A percentile compares a stretch with the other conserved stretches of the same genome.
These are phyloP conservation scores for Tuberolachnus salignus DNA, from an alignment of 2,888 invertebrate genomes.

Conservation along the genomic window DNA sequence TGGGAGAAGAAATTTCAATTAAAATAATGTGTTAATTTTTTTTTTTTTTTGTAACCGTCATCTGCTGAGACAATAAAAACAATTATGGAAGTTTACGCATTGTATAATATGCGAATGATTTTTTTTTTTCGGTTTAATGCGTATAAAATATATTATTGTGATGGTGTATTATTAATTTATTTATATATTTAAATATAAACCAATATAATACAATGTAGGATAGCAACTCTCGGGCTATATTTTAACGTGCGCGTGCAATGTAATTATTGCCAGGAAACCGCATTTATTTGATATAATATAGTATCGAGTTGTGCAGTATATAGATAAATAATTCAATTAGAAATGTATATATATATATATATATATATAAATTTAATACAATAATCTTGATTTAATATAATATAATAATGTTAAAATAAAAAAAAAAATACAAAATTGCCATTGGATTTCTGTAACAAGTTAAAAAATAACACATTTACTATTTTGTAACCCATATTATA, in stretches of 20 bases:
- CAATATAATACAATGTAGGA: background rate
- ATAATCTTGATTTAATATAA: background rate
- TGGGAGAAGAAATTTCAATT: slow-evolving; percentile 40
- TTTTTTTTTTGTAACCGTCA: background rate
- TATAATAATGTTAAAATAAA: slow-evolving; percentile 10
- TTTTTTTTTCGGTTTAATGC: too few relatives aligned
- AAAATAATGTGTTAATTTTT: too few relatives aligned
- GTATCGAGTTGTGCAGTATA: background rate
- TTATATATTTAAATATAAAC: too few relatives aligned
- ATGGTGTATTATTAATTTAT: too few relatives aligned
- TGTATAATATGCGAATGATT: background rate
- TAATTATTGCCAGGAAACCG: slow-evolving; percentile 37
- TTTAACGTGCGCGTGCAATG: too few relatives aligned
- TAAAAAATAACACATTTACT: slow-evolving; percentile 41
- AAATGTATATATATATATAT: too few relatives aligned
- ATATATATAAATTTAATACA: too few relatives aligned
- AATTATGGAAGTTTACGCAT: slow-evolving; percentile 16
- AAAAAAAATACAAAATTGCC: slow-evolving; percentile 25
- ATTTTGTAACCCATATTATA: slow-evolving; percentile 42
- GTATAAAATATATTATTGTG: too few relatives aligned
- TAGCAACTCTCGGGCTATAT: too few relatives aligned
- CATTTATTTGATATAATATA: slow-evolving; percentile 13
- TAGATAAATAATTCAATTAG: background rate
- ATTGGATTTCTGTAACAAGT: slow-evolving; percentile 41
- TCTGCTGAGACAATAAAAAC: background rate